phyloP scores from a whole-genome alignment of 2,888 invertebrate species.

The Trilocha varians region DNA sequence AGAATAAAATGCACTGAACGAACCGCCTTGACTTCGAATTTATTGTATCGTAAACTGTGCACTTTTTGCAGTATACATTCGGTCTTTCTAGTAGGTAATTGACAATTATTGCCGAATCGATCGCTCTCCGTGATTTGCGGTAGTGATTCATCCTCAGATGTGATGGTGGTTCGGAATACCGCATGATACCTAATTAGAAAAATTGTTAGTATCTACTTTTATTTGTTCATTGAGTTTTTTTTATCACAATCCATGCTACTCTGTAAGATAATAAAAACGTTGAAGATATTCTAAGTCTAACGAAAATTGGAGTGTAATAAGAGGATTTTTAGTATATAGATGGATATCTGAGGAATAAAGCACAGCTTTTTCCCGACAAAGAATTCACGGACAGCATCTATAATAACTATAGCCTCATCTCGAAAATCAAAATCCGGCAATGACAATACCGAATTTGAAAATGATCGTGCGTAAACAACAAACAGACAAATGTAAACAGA shows the following conservation, averaged over 20 bases:
- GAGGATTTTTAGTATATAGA: too few relatives aligned
- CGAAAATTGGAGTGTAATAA: too few relatives aligned
- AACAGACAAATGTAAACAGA: constrained; percentile 54
- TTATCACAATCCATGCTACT: too few relatives aligned
- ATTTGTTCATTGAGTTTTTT: too few relatives aligned
- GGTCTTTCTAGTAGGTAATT: background rate
- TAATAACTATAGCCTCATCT: too few relatives aligned
- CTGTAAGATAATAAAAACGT: too few relatives aligned
- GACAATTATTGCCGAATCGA: background rate
- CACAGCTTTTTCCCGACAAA: too few relatives aligned
- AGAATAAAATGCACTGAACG: background rate
- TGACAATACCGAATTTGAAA: constrained; percentile 31
- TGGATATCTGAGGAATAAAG: too few relatives aligned
- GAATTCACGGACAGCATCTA: too few relatives aligned
- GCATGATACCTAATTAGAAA: background rate
- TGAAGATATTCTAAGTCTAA: too few relatives aligned
- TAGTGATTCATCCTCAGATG: background rate
- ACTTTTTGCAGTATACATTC: background rate
- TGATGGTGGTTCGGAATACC: constrained; percentile 4
- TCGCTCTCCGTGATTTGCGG: background rate
- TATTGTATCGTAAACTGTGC: background rate
- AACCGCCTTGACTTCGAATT: background rate
- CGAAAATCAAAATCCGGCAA: constrained; percentile 5
- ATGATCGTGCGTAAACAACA: constrained; percentile 65
- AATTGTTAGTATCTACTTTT: background rate